Percentiles rank a stretch among this genome's conserved stretches.
phyloP scores from a whole-genome alignment of 2,113 vertebrate species.

The Peromyscus leucopus region DNA sequence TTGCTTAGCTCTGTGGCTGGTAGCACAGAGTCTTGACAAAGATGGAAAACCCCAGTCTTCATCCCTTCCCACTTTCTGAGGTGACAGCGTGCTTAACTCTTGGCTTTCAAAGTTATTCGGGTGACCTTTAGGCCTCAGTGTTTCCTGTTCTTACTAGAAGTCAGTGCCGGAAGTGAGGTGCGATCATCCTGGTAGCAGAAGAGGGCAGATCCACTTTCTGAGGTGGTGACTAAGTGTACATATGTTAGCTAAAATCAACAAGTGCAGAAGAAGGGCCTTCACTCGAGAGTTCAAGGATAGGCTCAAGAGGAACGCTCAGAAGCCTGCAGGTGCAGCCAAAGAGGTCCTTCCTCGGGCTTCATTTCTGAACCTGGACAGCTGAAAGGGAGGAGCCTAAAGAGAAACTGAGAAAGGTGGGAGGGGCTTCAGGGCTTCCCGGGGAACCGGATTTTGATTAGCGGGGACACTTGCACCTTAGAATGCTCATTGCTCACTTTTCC shows the following conservation, averaged over 20 bases:
- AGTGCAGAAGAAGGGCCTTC: not conserved
- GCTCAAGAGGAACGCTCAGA: not conserved
- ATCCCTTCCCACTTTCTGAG: not conserved
- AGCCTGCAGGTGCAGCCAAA: not conserved
- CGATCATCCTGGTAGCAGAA: not conserved
- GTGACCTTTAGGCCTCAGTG: not conserved
- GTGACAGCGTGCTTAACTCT: not conserved
- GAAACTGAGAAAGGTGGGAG: not conserved
- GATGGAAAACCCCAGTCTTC: not conserved
- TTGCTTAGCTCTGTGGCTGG: not conserved
- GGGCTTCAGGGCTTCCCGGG: not conserved
- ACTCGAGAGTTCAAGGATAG: not conserved
- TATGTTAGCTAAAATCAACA: not conserved
- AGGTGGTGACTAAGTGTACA: not conserved
- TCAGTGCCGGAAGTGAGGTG: not conserved
- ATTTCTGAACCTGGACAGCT: not conserved
- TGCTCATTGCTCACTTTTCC: not conserved
- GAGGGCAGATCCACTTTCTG: not conserved
- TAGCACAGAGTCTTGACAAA: not conserved
- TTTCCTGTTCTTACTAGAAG: constrained; percentile 8
- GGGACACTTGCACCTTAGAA: not conserved
- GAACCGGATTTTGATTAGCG: not conserved
- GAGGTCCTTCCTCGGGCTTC: not conserved
- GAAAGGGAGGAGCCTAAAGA: not conserved
- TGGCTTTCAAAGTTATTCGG: not conserved